Percentiles rank a stretch among this genome's conserved stretches.
Conservation (phyloP, 2,113 vertebrate species). For the Periophthalmodon schlosseri region DNA sequence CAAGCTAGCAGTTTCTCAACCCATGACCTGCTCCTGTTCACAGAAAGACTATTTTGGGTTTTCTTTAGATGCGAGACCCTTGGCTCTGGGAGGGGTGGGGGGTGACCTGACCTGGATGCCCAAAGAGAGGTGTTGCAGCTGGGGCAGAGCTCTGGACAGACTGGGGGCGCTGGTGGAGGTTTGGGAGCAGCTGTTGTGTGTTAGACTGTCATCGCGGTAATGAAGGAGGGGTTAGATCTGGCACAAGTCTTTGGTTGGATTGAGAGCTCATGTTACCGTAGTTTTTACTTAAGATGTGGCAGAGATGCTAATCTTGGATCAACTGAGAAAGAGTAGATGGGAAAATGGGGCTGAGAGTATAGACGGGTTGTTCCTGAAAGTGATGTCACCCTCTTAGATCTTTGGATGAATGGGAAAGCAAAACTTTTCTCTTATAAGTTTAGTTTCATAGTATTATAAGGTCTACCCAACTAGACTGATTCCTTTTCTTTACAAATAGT, state of each 20-base stretch:
- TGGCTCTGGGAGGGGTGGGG: constrained; percentile 71
- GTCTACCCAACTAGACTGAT: too few species aligned
- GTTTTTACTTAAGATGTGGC: constrained; percentile 9
- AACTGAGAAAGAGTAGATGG: background rate
- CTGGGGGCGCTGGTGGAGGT: constrained; percentile 44
- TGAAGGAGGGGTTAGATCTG: constrained; percentile 49
- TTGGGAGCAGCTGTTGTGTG: constrained; percentile 78
- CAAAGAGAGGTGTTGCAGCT: constrained; percentile 86
- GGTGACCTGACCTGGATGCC: constrained; percentile 86
- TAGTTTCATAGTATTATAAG: too few species aligned
- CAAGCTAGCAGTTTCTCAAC: background rate
- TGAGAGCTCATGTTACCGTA: constrained; percentile 40
- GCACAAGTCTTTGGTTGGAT: constrained; percentile 27
- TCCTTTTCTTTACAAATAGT: too few species aligned
- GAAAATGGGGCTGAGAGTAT: background rate
- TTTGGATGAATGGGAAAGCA: background rate
- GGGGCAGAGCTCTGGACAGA: constrained; percentile 61
- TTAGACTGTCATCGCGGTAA: constrained; percentile 74
- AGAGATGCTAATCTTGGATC: constrained; percentile 4
- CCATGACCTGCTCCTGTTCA: constrained; percentile 78
- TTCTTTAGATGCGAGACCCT: constrained; percentile 76
- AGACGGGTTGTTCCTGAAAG: background rate
- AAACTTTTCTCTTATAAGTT: background rate
- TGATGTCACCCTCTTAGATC: constrained; percentile 4
- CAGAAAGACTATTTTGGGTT: constrained; percentile 75